Conservation (phyloP, 2,113 vertebrate genomes). For the Semicossyphus pulcher region DNA sequence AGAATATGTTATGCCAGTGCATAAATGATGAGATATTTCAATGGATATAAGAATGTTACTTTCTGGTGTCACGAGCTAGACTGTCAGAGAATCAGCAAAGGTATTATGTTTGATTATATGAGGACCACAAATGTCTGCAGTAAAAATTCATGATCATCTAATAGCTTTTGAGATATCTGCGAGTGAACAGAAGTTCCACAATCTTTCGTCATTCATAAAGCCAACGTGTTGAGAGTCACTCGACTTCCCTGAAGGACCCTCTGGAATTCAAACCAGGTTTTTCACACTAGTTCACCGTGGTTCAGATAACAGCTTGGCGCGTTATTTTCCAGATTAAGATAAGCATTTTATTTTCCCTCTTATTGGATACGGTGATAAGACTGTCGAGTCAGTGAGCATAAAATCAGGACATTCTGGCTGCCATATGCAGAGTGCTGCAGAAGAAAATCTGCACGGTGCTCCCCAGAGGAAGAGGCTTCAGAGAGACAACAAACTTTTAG, state of each 20-base stretch:
- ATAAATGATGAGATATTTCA: background rate
- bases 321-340: slow-evolving; percentile 59
- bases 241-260: slow-evolving; percentile 14
- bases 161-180: too few relatives aligned
- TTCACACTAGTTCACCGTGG: slow-evolving; percentile 29
- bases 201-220: background rate
- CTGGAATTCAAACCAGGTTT: slow-evolving; percentile 16
- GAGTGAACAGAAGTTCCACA: too few relatives aligned
- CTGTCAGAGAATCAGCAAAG: background rate
- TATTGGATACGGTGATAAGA: slow-evolving; percentile 48
- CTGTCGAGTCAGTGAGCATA: slow-evolving; percentile 59
- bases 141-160: too few relatives aligned
- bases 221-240: background rate
- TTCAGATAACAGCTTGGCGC: slow-evolving; percentile 16
- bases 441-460: slow-evolving; percentile 11
- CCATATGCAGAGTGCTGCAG: slow-evolving; percentile 37
- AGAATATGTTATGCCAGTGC: background rate
- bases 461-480: slow-evolving; percentile 14
- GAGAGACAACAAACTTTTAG: slow-evolving; percentile 21
- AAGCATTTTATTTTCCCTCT: slow-evolving; percentile 12
- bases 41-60: too few relatives aligned
- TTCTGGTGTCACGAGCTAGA: too few relatives aligned
- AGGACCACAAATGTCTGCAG: background rate
- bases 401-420: slow-evolving; percentile 56
- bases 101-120: background rate